Conservation (phyloP, 2,888 invertebrate species). For the Parasteatoda lunata region DNA sequence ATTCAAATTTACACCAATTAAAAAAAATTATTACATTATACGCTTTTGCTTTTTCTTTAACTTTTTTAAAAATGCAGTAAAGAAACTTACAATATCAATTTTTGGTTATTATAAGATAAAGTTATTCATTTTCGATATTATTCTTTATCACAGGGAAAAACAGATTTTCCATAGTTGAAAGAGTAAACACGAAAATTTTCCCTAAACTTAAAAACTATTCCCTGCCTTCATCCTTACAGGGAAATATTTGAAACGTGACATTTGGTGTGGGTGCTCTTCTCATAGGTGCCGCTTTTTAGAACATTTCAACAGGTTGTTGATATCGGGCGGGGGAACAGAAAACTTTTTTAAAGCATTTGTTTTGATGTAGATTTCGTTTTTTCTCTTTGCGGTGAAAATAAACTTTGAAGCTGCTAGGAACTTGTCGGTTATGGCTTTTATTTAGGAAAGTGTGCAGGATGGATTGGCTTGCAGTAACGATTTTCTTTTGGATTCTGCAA, state of each 20-base stretch:
- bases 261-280: conserved; percentile 11
- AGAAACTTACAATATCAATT: too few species aligned
- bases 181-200: too few species aligned
- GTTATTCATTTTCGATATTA: too few species aligned
- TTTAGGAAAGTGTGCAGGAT: conserved; percentile 9
- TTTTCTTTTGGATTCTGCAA: conserved; percentile 32
- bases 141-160: too few species aligned
- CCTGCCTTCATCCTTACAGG: not conserved
- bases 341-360: conserved; percentile 18
- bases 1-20: too few species aligned
- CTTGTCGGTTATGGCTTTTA: conserved; percentile 1
- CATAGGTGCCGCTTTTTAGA: conserved; percentile 34
- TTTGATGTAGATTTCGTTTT: conserved; percentile 9
- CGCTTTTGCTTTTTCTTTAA: too few species aligned
- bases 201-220: too few species aligned
- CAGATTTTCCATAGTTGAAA: too few species aligned
- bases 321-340: conserved; percentile 17
- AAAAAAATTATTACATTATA: too few species aligned
- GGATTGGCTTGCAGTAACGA: conserved; percentile 34
- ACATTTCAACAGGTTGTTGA: conserved; percentile 27
- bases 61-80: too few species aligned
- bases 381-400: not conserved
- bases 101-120: too few species aligned
- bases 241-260: conserved; percentile 19
- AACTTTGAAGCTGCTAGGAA: conserved; percentile 6